These are phyloP conservation scores for Eonycteris spelaea DNA, from an alignment of 2,113 vertebrate species.

Conservation along the genomic window DNA sequence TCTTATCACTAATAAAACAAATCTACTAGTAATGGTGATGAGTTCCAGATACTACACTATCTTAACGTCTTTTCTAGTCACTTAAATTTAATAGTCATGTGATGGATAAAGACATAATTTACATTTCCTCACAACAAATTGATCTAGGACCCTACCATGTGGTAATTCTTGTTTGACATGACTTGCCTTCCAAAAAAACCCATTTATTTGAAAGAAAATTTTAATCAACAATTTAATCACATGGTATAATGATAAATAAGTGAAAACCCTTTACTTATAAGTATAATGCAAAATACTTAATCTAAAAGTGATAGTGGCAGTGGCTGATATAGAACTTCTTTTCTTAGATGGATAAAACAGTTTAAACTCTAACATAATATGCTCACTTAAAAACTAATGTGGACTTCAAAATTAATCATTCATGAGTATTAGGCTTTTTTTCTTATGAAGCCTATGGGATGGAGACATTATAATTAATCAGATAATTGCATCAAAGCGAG, in stretches of 20 bases:
- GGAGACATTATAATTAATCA: conserved; percentile 15
- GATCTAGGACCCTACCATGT: background rate
- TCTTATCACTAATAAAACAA: background rate
- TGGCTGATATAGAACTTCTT: background rate
- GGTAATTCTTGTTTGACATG: background rate
- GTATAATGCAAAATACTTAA: background rate
- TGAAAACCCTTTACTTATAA: background rate
- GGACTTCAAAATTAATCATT: background rate
- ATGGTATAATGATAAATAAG: background rate
- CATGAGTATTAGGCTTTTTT: background rate
- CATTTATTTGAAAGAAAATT: background rate
- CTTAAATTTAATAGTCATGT: background rate
- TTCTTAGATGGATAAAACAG: background rate
- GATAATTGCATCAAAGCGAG: background rate
- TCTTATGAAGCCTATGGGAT: background rate
- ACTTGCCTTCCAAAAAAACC: background rate
- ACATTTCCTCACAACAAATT: background rate
- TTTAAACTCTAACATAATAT: background rate
- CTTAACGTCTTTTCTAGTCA: background rate
- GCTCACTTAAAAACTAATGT: background rate
- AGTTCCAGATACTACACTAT: background rate
- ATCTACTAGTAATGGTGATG: background rate
- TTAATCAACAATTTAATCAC: conserved; percentile 19
- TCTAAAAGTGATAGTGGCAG: background rate
- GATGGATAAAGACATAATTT: conserved; percentile 18